Base-by-base conservation (phyloP, 2,888 invertebrate species). In the Ommatoiulus sabulosus region DNA sequence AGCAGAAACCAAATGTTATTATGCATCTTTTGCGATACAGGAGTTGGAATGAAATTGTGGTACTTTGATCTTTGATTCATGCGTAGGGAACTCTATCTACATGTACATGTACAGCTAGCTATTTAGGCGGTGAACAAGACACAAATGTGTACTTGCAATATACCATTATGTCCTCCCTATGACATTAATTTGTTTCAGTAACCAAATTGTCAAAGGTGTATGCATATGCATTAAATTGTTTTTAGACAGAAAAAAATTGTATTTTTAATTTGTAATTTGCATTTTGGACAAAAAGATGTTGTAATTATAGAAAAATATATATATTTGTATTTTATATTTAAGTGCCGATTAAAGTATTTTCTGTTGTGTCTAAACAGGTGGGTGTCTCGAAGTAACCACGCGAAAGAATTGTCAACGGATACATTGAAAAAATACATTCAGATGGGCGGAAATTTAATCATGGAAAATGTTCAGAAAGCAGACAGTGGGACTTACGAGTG, bases 401-500 rank as follows among this genome's bases (percentile, higher is more conserved):
- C 44, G 12, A 63, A 86, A 20, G 46, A 85, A 8, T 17, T 86
- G 86, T 20, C 44, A 46, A 20, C 24, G 10, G 44, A 46, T n/a
- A 15, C 44, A 4, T 86, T 44, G n/a, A 44, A n/a, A 86, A 86
- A 48, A 12, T 44, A 44, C 48, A 86, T 86, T n/a, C 97, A 98
- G 94, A 97, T 97, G 35, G 97, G 98, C 90, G 98, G 98, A 89
- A 98, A 98, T 90, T 94, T 99, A 91, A 97, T 98, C 91, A 97
- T 99, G 91, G 95, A 96, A 90, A 97, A 97, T 92, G 97, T 97
- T n/a, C 95, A 96, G 91, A 97, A 97, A 84, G 96, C 96, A 91
- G 98, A 99, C 93, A 97, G 97, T 90, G 98, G 98, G 91, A 97
- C 97, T 93, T 99, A 98, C 92, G 93, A 97, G 90, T 98, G 98